Evolutionary conservation across 2,113 vertebrate species (phyloP).

Genomic region (Bombycilla garrulus): DNA sequence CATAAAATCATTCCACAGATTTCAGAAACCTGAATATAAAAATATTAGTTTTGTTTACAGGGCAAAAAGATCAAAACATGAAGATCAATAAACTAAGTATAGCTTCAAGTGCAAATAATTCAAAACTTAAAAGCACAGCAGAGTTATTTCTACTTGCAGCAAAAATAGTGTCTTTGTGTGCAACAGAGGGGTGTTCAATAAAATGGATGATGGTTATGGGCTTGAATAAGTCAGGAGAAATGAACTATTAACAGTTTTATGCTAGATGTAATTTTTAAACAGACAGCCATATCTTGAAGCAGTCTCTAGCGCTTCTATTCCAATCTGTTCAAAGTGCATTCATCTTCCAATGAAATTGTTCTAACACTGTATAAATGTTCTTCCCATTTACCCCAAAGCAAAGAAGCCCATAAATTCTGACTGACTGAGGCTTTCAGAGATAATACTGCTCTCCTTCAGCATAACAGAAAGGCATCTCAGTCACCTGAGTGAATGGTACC

Average conservation of each 20-base stretch:
- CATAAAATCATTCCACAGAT: not conserved
- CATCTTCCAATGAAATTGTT: not conserved
- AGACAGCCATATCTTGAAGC: not conserved
- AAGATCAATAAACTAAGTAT: not conserved
- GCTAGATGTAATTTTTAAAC: conserved; percentile 5
- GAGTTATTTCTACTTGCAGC: not conserved
- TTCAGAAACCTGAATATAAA: not conserved
- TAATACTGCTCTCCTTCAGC: not conserved
- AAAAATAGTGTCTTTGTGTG: not conserved
- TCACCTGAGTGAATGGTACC: not conserved
- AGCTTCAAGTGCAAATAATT: not conserved
- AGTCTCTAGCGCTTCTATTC: not conserved
- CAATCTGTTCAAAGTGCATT: not conserved
- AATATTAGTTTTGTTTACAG: not conserved
- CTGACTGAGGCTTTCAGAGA: not conserved
- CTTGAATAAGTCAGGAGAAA: not conserved
- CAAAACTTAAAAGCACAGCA: not conserved
- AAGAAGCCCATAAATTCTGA: not conserved
- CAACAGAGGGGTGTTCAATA: not conserved
- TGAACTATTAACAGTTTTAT: not conserved
- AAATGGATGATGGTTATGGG: not conserved
- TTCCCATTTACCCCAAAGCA: not conserved
- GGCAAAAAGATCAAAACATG: not conserved
- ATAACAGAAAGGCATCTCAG: not conserved
- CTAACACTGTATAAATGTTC: not conserved